Evolutionary conservation across 2,113 vertebrate species (phyloP), one percentile per base, ranked within the genome.

Genomic region (Muscicapa adusta): DNA sequence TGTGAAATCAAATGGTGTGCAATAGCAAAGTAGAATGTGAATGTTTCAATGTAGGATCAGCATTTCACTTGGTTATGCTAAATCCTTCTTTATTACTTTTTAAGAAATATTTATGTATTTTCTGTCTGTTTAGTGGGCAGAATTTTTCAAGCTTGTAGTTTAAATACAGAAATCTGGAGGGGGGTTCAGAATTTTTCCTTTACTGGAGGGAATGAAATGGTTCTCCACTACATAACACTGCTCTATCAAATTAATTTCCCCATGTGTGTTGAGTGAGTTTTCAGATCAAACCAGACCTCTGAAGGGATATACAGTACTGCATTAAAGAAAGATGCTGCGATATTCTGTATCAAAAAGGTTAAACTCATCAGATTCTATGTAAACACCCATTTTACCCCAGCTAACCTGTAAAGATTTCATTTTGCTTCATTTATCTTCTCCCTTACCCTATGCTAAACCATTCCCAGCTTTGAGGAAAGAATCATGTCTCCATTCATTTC

Each of bases 401-500:
- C 94, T 97, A 97, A 98, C 97, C 97, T 97, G 94, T 97, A 95
- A 96, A 97, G 93, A 97, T 97, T 98, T 98, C 95, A 96, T 97
- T 98, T 97, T 94, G 85, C 95, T 96, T 97, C 94, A 96, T 98
- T 98, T 98, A 97, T 98, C 97, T 98, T 97, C 97, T 97, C 94
- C 97, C 74, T 97, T 97, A 95, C 96, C 97, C 96, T 97, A 81
- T 97, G 97, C 96, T 97, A 98, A 98, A 97, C 95, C 89, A 89
- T 96, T 91, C 95, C 91, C 82, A 95, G 96, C 96, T 98, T 92
- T 74, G 91, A 97, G 97, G 97, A 98, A 98, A 98, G 98, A 98
- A 98, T 97, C 97, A 97, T 97, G 97, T 98, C 97, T 98, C 97
- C 98, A 97, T 98, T 98, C 97, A 97, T 98, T 98, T 98, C 97